Percentiles rank a stretch among this genome's conserved stretches.
Evolutionary conservation across 2,113 vertebrate species (phyloP).

Genomic region (Sinocyclocheilus anshuiensis): DNA sequence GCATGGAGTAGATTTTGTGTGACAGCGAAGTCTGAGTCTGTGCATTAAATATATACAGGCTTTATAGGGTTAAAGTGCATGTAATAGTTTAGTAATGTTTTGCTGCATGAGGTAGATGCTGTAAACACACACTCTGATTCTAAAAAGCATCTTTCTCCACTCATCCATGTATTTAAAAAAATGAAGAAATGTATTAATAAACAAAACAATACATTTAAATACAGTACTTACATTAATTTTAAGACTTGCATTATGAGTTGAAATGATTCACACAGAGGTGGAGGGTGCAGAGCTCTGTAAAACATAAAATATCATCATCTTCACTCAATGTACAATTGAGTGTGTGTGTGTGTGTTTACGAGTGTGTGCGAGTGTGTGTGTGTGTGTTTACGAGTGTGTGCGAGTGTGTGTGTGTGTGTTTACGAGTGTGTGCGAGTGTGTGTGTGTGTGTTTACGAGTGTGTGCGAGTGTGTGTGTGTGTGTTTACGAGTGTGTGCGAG

Average conservation of each 20-base stretch:
- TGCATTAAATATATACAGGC: not conserved
- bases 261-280: slow-evolving; percentile 61
- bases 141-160: not conserved
- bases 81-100: not conserved
- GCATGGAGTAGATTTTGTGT: not conserved
- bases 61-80: not conserved
- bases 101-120: not conserved
- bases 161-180: not conserved
- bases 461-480: not conserved
- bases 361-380: not conserved
- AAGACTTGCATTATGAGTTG: slow-evolving; percentile 6
- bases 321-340: not conserved
- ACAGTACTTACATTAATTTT: not conserved
- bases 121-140: not conserved
- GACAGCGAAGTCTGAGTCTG: not conserved
- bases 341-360: not conserved
- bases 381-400: slow-evolving; percentile 5
- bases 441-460: not conserved
- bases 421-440: not conserved
- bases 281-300: slow-evolving; percentile 61
- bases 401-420: slow-evolving; percentile 13
- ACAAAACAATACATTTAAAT: not conserved
- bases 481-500: not conserved
- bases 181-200: not conserved
- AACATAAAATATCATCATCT: slow-evolving; percentile 36